These are phyloP conservation scores for Zosterops hypoxanthus DNA, from an alignment of 2,113 vertebrate species.

Conservation along the genomic window DNA sequence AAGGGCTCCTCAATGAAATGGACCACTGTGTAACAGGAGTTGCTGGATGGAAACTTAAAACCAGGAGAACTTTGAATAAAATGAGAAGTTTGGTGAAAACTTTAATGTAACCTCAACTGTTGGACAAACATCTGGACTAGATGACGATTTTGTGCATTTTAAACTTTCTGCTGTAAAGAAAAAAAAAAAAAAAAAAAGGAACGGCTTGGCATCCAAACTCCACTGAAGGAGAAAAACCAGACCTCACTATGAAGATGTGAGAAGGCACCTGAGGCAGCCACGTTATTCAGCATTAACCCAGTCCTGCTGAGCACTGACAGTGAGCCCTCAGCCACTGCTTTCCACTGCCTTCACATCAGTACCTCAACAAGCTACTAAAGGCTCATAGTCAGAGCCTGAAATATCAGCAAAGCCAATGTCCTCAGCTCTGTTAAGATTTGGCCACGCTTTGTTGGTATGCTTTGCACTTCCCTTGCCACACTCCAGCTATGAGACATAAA, in stretches of 20 bases:
- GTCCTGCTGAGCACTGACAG: background rate
- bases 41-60: background rate
- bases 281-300: accelerated
- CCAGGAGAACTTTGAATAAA: background rate
- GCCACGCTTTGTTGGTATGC: background rate
- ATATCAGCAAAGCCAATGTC: background rate
- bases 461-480: background rate
- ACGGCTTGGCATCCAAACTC: background rate
- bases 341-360: background rate
- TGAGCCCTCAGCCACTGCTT: background rate
- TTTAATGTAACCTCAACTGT: background rate
- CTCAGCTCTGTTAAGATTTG: background rate
- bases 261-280: background rate
- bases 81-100: background rate
- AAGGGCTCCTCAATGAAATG: background rate
- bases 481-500: background rate
- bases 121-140: background rate
- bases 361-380: background rate
- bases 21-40: background rate
- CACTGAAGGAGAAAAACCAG: background rate
- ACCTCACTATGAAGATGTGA: background rate
- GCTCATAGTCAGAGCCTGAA: background rate
- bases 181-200: background rate
- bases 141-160: background rate
- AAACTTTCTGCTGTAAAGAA: background rate